Conservation (phyloP, 1,140 invertebrate genomes). For the Brachionus sp. region DNA sequence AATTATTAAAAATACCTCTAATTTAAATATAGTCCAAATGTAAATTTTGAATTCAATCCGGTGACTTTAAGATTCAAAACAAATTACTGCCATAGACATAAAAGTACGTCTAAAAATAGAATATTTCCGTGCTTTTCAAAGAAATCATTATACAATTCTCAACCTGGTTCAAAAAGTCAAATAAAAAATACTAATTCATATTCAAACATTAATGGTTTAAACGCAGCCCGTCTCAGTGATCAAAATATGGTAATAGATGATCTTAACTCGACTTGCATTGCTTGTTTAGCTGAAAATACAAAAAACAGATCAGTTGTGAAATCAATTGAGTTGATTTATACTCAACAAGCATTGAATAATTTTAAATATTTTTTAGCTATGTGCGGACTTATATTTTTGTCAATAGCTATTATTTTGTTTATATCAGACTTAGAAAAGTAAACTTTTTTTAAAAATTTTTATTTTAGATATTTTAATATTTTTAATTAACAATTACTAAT, state of each 20-base stretch:
- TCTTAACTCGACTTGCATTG: constrained; percentile 4
- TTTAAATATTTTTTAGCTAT: constrained; percentile 6
- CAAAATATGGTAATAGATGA: constrained; percentile 15
- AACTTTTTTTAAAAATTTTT: background rate
- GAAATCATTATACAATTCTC: background rate
- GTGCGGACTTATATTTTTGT: background rate
- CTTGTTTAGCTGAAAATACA: constrained; percentile 11
- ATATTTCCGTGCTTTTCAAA: background rate
- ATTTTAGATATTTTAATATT: background rate
- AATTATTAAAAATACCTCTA: background rate
- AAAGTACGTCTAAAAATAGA: background rate
- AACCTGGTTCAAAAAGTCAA: background rate
- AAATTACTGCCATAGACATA: constrained; percentile 20
- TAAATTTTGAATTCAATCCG: constrained; percentile 28
- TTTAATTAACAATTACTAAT: background rate
- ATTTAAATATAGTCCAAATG: background rate
- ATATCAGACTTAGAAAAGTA: constrained; percentile 33
- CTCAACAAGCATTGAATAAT: background rate
- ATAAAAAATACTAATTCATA: background rate
- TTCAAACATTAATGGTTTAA: background rate
- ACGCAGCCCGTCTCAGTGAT: background rate
- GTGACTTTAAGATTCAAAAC: constrained; percentile 32
- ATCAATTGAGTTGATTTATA: background rate
- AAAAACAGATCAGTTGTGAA: background rate
- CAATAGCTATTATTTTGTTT: background rate